Evolutionary conservation across 2,113 vertebrate species (phyloP).

Genomic region (Corynorhinus townsendii): DNA sequence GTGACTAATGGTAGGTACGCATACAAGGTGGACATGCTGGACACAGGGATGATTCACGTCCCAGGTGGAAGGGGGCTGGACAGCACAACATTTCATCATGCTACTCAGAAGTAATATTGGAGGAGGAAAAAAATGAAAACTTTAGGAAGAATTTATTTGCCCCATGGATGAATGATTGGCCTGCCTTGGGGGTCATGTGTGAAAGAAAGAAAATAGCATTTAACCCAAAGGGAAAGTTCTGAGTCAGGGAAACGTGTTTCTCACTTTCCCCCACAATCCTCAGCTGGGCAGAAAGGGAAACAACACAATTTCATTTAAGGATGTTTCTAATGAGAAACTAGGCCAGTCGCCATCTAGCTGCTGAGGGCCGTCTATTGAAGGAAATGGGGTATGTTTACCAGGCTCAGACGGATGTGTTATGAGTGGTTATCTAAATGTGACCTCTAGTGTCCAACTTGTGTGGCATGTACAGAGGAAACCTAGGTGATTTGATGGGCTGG

Average conservation of each 20-base stretch:
- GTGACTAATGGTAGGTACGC: neutral
- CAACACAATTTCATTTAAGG: neutral
- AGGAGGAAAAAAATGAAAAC: neutral
- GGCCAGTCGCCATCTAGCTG: neutral
- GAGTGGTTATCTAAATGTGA: constrained; percentile 79
- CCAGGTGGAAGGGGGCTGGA: neutral
- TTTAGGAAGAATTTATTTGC: neutral
- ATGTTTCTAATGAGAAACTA: neutral
- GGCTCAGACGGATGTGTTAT: neutral
- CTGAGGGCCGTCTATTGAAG: neutral
- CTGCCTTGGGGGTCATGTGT: neutral
- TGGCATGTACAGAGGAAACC: constrained; percentile 40
- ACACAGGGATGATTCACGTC: neutral
- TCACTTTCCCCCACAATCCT: neutral
- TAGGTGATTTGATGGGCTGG: neutral
- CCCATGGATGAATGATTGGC: neutral
- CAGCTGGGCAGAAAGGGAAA: neutral
- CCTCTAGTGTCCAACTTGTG: constrained; percentile 77
- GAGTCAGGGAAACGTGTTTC: neutral
- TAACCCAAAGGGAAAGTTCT: neutral
- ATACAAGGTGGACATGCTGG: no score
- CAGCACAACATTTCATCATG: neutral
- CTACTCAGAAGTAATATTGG: neutral
- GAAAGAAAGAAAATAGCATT: constrained; percentile 17
- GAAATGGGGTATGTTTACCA: neutral